A percentile compares a stretch with the other conserved stretches of the same genome.
Evolutionary conservation across 2,113 vertebrate genomes (phyloP).

Genomic region (Irena cyanogastra): DNA sequence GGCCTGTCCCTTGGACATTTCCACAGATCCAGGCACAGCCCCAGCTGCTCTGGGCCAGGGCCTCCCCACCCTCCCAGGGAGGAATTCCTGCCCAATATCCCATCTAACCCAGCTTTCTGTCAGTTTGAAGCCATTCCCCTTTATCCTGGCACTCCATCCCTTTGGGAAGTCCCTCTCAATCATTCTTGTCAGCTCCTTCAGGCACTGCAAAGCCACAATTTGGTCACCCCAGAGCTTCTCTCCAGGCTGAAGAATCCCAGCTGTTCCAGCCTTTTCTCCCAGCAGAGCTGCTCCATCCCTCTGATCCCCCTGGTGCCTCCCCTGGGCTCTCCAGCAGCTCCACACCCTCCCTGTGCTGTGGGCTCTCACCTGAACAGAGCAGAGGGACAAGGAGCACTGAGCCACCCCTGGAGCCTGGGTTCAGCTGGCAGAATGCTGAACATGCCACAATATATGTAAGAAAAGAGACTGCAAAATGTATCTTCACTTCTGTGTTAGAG

Average conservation of each 20-base stretch:
- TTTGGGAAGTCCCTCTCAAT: not conserved
- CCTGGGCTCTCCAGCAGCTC: not conserved
- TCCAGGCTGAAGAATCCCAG: not conserved
- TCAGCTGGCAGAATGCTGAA: not conserved
- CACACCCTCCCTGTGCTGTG: not conserved
- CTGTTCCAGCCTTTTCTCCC: not conserved
- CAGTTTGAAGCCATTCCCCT: not conserved
- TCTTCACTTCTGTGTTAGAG: not conserved
- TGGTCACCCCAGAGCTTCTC: not conserved
- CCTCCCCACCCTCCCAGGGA: rapidly evolving
- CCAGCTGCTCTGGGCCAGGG: not conserved
- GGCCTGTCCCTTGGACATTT: not conserved
- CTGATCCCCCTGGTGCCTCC: not conserved
- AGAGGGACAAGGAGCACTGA: not conserved
- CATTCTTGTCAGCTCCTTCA: rapidly evolving
- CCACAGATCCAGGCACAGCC: not conserved
- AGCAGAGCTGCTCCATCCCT: not conserved
- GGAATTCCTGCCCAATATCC: not conserved
- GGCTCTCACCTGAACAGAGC: not conserved
- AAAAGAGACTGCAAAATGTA: not conserved
- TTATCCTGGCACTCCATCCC: not conserved
- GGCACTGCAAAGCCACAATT: rapidly evolving
- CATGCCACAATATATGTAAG: rapidly evolving
- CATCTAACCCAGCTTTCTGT: not conserved
- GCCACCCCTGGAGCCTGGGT: rapidly evolving